Conservation (phyloP, 1,140 invertebrate genomes). For the Zaprionus ghesquierei region DNA sequence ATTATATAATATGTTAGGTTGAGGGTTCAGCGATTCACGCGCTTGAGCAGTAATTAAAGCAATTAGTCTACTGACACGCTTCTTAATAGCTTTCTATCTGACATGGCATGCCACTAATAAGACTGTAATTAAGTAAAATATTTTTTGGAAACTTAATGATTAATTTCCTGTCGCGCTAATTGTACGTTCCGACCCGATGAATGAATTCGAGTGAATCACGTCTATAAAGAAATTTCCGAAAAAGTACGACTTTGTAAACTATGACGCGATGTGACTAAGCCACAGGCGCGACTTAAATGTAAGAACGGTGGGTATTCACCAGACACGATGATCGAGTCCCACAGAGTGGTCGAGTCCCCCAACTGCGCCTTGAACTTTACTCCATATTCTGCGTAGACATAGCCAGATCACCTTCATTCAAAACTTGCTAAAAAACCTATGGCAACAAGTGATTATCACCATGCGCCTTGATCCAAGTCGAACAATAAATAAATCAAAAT, state of each 20-base stretch:
- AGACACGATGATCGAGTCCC: background rate
- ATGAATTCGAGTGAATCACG: slow-evolving; percentile 20
- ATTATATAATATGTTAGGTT: background rate
- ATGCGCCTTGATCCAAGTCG: slow-evolving; percentile 54
- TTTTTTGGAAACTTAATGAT: slow-evolving; percentile 10
- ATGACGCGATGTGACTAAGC: slow-evolving; percentile 21
- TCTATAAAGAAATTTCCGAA: background rate
- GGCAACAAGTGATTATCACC: slow-evolving; percentile 56
- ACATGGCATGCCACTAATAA: background rate
- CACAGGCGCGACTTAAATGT: background rate
- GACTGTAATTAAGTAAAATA: background rate
- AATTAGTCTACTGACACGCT: background rate
- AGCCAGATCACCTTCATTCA: slow-evolving; percentile 3
- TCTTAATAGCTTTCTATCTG: background rate
- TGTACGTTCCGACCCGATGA: background rate
- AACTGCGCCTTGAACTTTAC: slow-evolving; percentile 43
- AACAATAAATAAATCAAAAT: slow-evolving; percentile 36
- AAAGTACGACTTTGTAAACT: background rate
- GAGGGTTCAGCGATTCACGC: background rate
- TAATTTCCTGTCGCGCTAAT: slow-evolving; percentile 15
- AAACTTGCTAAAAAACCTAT: slow-evolving; percentile 23
- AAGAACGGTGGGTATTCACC: slow-evolving; percentile 8
- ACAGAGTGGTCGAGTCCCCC: too few relatives aligned
- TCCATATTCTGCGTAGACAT: slow-evolving; percentile 24
- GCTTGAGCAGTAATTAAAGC: background rate